Evolutionary conservation across 2,888 invertebrate species (phyloP), one percentile per base, ranked within the genome.

Genomic region (Stenichneumon culpator): DNA sequence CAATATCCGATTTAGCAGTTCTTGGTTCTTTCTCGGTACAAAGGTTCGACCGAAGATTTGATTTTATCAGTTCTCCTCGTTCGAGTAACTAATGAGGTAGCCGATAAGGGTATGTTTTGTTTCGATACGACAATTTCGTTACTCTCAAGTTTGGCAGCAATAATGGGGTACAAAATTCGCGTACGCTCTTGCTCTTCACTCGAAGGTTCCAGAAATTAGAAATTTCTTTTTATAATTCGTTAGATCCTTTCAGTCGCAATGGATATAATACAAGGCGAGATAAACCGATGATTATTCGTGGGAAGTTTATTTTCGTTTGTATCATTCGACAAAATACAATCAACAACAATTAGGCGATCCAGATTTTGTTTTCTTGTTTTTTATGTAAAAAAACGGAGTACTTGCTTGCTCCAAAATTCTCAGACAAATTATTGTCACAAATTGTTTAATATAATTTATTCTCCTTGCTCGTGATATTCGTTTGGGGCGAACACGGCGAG

Each of bases 351-450:
- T 82, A 82, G 82, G 77, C 85, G 79, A 82, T 36, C 28, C 75
- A 67, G 65, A 79, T 68, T 68, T 57, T 14, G 47, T 72, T 72
- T 19, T 54, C 11, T 47, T 73, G 6, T 60, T 52, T 50, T 16
- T 67, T 16, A 67, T 65, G 75, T 75, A 82, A 75, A 77, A 77
- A 77, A 80, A 39, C 67, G 44, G 67, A 77, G 39, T 63, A 65
- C 52, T 74, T 32, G 69, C 44, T 11, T 67, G 25, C 9, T 16
- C 73, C 22, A 54, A 67, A 72, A 25, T 32, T 32, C 44, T n/a
- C 19, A 16, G 72, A 79, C 77, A 86, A 86, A 85, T 82, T 85
- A 85, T 85, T 85, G 84, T 85, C 86, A 32, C 32, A 73, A 86
- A 86, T 86, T 82, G 50, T 70, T 57, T 25, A 79, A 63, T n/a